These are phyloP conservation scores for Pristionchus fissidentatus DNA, from an alignment of 2,888 invertebrate species.

Conservation along the genomic window DNA sequence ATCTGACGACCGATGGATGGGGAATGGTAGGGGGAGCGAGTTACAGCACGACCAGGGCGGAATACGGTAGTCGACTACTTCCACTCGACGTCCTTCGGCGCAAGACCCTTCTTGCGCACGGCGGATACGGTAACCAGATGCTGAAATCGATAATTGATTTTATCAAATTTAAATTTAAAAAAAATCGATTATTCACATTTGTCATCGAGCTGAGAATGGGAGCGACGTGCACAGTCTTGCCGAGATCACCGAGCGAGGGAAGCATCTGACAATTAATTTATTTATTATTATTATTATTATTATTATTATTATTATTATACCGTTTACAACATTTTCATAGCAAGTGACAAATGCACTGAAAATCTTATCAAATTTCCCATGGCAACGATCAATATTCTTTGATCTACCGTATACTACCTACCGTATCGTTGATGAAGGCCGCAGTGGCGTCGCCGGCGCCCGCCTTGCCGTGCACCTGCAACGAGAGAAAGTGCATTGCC, in stretches of 20 bases:
- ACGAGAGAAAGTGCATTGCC: no score
- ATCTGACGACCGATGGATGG: no score
- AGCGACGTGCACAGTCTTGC: not conserved
- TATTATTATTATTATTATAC: no score
- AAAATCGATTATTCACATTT: not conserved
- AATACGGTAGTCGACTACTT: not conserved
- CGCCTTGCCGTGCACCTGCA: no score
- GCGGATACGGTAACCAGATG: not conserved
- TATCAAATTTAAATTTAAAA: not conserved
- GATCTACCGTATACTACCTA: not conserved
- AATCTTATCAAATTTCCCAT: no score
- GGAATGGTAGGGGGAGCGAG: not conserved
- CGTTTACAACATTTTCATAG: no score
- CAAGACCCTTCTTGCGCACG: slow-evolving; percentile 34
- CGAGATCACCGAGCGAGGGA: slow-evolving; percentile 20
- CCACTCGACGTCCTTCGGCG: not conserved
- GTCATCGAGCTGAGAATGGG: not conserved
- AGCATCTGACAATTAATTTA: slow-evolving; percentile 5
- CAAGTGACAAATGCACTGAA: no score
- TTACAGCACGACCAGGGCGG: no score
- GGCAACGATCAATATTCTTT: no score
- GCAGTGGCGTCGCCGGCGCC: no score
- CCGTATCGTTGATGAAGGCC: no score
- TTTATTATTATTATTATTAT: no score
- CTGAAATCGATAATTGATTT: slow-evolving; percentile 13